Percentiles rank a stretch among this genome's conserved stretches.
Evolutionary conservation across 2,113 vertebrate species (phyloP).

Genomic region (Canis aureus): DNA sequence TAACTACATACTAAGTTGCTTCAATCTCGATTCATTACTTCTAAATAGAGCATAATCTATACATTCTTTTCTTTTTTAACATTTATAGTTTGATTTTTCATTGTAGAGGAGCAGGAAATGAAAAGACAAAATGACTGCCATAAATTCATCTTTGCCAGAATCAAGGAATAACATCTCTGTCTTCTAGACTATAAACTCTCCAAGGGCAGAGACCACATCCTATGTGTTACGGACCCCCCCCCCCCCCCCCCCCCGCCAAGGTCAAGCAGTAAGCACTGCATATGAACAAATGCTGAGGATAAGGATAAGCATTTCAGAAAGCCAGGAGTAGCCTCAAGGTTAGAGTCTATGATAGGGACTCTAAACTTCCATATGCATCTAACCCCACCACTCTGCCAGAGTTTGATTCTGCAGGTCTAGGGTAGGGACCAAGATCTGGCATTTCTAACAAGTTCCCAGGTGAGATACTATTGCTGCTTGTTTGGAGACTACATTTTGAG

Average conservation of each 20-base stretch:
- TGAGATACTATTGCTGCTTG: background rate
- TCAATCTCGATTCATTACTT: background rate
- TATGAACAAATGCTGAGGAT: background rate
- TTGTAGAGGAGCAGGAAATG: conserved; percentile 23
- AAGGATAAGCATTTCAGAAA: too few relatives aligned
- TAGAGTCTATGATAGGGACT: background rate
- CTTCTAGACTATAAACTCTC: background rate
- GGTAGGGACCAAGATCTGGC: background rate
- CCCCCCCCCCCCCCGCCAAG: accelerated
- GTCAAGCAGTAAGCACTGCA: background rate
- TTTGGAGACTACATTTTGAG: background rate
- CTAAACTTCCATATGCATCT: background rate
- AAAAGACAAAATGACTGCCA: background rate
- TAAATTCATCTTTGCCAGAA: background rate
- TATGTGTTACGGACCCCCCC: background rate
- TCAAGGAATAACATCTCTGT: background rate
- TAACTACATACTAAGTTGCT: background rate
- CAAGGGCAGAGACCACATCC: background rate
- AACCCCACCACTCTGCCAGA: background rate
- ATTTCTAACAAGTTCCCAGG: background rate
- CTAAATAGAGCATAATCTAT: background rate
- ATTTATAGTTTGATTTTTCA: background rate
- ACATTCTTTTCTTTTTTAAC: background rate
- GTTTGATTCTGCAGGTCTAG: background rate
- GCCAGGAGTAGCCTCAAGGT: background rate